Conservation (phyloP, 2,113 vertebrate species). For the Pomatorhinus ruficollis region DNA sequence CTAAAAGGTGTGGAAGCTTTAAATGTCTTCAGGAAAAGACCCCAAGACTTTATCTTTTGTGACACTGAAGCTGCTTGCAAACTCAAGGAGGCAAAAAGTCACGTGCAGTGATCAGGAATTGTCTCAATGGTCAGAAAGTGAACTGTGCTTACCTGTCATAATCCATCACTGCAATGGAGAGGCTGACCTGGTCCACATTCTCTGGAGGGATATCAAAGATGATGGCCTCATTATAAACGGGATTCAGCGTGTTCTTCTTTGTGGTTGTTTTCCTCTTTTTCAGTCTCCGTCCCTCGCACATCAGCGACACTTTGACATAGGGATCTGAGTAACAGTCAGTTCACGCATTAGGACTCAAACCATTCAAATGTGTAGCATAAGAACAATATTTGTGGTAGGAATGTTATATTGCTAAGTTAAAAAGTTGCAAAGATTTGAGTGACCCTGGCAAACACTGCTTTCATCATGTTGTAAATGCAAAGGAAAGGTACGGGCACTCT, state of each 20-base stretch:
- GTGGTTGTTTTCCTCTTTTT: conserved; percentile 97
- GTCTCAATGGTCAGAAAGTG: neutral
- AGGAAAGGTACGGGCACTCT: neutral
- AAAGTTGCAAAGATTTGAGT: neutral
- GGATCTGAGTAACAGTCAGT: conserved; percentile 80
- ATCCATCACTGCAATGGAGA: conserved; percentile 97
- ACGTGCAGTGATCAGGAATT: neutral
- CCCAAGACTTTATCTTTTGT: neutral
- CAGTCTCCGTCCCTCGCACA: conserved; percentile 92
- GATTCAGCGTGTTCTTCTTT: conserved; percentile 95
- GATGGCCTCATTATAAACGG: conserved; percentile 95
- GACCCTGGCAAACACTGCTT: neutral
- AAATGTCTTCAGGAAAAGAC: neutral
- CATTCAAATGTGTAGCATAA: neutral
- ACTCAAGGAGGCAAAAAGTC: neutral
- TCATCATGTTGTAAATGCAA: neutral
- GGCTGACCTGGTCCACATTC: conserved; percentile 97
- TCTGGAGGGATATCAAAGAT: conserved; percentile 98
- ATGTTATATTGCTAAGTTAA: neutral
- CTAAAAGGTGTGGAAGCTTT: neutral
- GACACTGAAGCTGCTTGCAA: neutral
- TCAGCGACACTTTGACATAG: conserved; percentile 95
- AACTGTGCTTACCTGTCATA: conserved; percentile 87
- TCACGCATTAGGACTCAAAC: neutral
- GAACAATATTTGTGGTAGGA: neutral